Evolutionary conservation across 30 jellyfish, hydroid and myxozoan species (phyloP).

Genomic region (Calvadosia cruxmelitensis): DNA sequence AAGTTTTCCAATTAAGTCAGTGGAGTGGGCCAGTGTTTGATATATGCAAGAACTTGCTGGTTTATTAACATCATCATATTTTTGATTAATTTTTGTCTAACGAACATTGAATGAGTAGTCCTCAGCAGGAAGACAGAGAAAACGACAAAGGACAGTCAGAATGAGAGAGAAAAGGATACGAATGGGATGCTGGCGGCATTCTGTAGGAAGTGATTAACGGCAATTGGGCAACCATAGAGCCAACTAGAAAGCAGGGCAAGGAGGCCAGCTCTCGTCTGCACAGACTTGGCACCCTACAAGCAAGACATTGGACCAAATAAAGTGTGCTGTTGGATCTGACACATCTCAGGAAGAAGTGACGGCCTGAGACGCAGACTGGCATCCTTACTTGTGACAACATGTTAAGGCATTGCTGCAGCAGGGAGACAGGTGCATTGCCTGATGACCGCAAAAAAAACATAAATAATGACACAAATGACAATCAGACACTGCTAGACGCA

Average conservation of each 20-base stretch:
- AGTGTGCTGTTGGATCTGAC: not conserved
- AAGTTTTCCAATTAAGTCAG: too few relatives aligned
- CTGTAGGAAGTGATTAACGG: conserved; percentile 73
- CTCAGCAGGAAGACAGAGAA: too few relatives aligned
- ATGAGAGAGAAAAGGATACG: conserved; percentile 52
- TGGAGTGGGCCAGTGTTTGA: too few relatives aligned
- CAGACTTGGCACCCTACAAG: conserved; percentile 62
- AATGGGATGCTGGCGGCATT: conserved; percentile 72
- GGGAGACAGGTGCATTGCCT: conserved; percentile 91
- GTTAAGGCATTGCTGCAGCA: conserved; percentile 80
- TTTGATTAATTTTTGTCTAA: too few relatives aligned
- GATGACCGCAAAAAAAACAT: not conserved
- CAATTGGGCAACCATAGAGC: conserved; percentile 77
- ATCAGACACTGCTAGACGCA: not conserved
- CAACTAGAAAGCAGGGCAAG: conserved; percentile 66
- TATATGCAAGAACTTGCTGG: too few relatives aligned
- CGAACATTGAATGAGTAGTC: too few relatives aligned
- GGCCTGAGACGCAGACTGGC: not conserved
- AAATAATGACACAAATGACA: not conserved
- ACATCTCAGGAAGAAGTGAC: not conserved
- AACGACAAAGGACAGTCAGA: too few relatives aligned
- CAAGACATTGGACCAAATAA: not conserved
- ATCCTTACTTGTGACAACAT: conserved; percentile 60
- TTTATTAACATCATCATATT: too few relatives aligned
- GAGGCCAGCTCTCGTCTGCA: conserved; percentile 74